These are phyloP conservation scores for Drosophila infuscata DNA, from an alignment of 2,888 invertebrate species.

Conservation along the genomic window DNA sequence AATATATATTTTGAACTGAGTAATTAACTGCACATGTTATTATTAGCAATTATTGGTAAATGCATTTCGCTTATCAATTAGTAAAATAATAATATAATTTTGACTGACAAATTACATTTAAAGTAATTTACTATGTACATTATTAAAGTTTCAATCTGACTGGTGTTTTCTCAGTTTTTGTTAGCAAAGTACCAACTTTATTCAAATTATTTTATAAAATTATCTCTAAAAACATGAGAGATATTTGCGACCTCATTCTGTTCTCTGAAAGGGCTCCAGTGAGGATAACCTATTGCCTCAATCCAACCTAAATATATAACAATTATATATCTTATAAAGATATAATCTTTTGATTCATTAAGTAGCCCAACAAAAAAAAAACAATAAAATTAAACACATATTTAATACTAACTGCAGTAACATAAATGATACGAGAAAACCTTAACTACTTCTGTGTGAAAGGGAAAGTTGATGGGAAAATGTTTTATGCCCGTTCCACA, in stretches of 20 bases:
- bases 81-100: constrained; percentile 11
- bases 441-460: constrained; percentile 20
- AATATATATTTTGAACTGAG: constrained; percentile 12
- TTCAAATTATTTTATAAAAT: too few species aligned
- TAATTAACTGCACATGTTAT: constrained; percentile 65
- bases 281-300: background rate
- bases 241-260: background rate
- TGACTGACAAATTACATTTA: background rate
- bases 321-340: constrained; percentile 6
- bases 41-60: constrained; percentile 52
- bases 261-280: background rate
- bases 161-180: background rate
- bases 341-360: background rate
- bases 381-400: constrained; percentile 10
- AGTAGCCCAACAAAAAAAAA: constrained; percentile 9
- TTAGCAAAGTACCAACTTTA: background rate
- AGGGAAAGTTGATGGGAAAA: constrained; percentile 34
- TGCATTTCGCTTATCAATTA: constrained; percentile 32
- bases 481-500: constrained; percentile 51
- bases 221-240: background rate
- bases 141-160: background rate
- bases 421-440: constrained; percentile 7
- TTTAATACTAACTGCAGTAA: constrained; percentile 35
- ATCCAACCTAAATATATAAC: background rate
- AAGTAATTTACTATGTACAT: constrained; percentile 5